These are phyloP conservation scores for Urocynchramus pylzowi DNA, from an alignment of 2,113 vertebrate species.

Conservation along the genomic window DNA sequence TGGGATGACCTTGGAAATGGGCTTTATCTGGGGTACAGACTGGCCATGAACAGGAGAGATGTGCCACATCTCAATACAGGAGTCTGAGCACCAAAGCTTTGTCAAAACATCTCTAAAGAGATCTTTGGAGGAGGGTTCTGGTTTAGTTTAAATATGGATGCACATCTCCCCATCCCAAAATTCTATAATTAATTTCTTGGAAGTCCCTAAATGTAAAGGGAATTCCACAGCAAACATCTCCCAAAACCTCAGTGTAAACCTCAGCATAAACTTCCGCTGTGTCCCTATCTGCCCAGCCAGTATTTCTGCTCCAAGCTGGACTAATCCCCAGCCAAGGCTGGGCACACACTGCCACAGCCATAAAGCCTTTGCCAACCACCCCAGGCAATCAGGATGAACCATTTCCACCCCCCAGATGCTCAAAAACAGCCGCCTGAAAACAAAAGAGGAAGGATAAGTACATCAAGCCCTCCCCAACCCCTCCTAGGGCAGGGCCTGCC, in stretches of 20 bases:
- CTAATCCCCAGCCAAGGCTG: not conserved
- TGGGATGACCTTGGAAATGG: fast-evolving
- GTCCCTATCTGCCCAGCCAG: not conserved
- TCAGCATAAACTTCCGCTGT: fast-evolving
- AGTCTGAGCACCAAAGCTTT: not conserved
- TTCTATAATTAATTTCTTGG: fast-evolving
- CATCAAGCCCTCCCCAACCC: not conserved
- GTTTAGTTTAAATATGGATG: not conserved
- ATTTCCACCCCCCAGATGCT: not conserved
- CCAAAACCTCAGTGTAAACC: not conserved
- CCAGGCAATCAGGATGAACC: not conserved
- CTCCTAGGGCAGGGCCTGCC: not conserved
- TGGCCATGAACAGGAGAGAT: not conserved
- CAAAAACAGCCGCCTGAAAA: not conserved
- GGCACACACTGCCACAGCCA: not conserved
- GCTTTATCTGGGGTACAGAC: not conserved
- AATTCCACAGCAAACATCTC: not conserved
- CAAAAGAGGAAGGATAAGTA: not conserved
- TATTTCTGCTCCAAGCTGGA: not conserved
- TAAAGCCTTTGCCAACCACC: not conserved
- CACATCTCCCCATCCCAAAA: not conserved
- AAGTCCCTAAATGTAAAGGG: not conserved
- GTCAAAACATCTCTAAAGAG: not conserved
- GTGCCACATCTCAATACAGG: fast-evolving
- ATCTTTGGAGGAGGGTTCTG: not conserved